These are phyloP conservation scores for Drosophila persimilis DNA, from an alignment of 1,140 invertebrate species.

Conservation along the genomic window DNA sequence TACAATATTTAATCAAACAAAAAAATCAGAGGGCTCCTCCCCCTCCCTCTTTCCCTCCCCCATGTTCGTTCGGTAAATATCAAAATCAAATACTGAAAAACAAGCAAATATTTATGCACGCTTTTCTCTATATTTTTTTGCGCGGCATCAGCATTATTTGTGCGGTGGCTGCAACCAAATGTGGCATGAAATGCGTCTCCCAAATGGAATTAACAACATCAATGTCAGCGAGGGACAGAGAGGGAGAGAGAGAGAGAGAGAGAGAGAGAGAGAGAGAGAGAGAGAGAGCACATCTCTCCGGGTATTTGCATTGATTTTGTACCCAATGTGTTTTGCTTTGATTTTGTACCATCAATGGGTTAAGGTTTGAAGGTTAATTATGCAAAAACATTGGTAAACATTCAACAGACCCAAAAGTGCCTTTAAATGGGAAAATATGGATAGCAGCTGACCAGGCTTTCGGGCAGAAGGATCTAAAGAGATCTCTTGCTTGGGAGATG, in stretches of 20 bases:
- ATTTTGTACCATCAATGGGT: not conserved
- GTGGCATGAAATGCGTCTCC: constrained; percentile 43
- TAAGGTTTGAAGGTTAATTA: not conserved
- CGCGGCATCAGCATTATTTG: constrained; percentile 4
- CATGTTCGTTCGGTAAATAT: constrained; percentile 21
- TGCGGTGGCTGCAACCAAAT: constrained; percentile 23
- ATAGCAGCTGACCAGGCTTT: no score
- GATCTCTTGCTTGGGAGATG: no score
- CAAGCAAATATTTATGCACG: constrained; percentile 48
- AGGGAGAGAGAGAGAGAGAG: no score
- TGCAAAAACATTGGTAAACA: constrained; percentile 30
- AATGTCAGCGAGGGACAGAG: constrained; percentile 6
- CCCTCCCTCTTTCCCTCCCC: no score
- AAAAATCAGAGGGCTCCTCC: constrained; percentile 27
- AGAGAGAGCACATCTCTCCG: constrained; percentile 11
- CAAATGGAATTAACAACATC: constrained; percentile 34
- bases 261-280: constrained; percentile 3
- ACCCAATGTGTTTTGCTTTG: constrained; percentile 7
- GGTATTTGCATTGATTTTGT: constrained; percentile 49
- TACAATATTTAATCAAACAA: constrained; percentile 50
- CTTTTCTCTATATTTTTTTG: constrained; percentile 27
- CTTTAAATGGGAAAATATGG: no score
- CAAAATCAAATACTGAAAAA: constrained; percentile 48
- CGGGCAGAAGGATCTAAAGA: no score
- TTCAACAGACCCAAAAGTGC: constrained; percentile 4